Conservation (phyloP, 2,888 invertebrate genomes). For the Piscicola geometra region DNA sequence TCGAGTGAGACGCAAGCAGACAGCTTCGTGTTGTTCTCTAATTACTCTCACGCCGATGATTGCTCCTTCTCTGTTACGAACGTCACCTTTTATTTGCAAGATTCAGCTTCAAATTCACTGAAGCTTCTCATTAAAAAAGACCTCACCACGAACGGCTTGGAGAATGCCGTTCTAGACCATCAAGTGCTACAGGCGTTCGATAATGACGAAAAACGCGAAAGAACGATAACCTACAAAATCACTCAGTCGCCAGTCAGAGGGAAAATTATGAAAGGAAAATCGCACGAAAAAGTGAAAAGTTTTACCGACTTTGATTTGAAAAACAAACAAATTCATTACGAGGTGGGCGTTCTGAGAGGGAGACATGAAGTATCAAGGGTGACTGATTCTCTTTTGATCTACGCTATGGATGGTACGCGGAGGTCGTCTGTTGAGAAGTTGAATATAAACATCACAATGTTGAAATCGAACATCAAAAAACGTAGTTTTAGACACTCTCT, state of each 20-base stretch:
- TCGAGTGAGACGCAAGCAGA: not conserved
- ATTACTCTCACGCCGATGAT: not conserved
- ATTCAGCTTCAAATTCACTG: not conserved
- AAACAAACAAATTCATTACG: constrained; percentile 8
- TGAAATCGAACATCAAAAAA: constrained; percentile 2
- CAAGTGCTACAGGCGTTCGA: not conserved
- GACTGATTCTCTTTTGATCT: constrained; percentile 21
- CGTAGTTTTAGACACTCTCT: constrained; percentile 15
- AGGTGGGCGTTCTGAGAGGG: constrained; percentile 15
- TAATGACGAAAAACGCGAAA: not conserved
- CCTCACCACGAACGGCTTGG: not conserved
- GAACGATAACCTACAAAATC: not conserved
- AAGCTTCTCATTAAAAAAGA: constrained; percentile 10
- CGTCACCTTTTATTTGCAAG: not conserved
- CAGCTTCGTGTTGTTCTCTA: not conserved
- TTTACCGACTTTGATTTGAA: constrained; percentile 25
- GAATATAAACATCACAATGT: constrained; percentile 23
- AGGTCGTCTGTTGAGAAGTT: constrained; percentile 5
- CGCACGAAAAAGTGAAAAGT: constrained; percentile 9
- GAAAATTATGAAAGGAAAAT: constrained; percentile 1
- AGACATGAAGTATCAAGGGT: not conserved
- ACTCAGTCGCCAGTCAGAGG: constrained; percentile 28
- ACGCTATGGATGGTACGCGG: constrained; percentile 13
- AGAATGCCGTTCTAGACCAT: not conserved
- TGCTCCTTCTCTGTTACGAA: not conserved